Base-by-base conservation (phyloP, 92 coral and sea anemone species). In the Palythoa heliodiscus region DNA sequence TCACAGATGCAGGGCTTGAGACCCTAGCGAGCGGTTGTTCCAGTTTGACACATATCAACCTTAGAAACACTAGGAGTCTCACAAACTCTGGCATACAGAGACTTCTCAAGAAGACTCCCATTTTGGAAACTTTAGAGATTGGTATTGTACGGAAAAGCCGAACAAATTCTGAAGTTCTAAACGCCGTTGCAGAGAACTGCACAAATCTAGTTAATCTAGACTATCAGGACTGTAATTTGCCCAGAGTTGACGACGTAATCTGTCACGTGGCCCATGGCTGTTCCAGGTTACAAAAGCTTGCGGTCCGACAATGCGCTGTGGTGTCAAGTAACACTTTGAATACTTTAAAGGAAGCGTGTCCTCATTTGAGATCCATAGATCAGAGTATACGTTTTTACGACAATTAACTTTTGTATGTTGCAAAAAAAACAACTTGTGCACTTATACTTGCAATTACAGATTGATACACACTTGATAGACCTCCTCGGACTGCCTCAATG, bases 131-230 rank as follows among this genome's bases (percentile, higher is more conserved):
- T 2, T 37, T 93, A 37, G 95, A 92, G 83, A 87, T 93, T 35
- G 95, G 97, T 15, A 72, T 93, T 63, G 88, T 92, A 53, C 86
- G 95, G 8, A 88, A 89, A 20, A 91, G 97, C 11, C 92, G 91
- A 4, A 89, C 86, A n/a, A 87, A 92, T 39, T 91, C 77, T 25
- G 83, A 87, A 24, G 72, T 89, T 60, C 76, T 91, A 80, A 83
- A 52, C 16, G 77, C 86, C n/a, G 88, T 91, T 19, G 89, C 94
- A 23, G 88, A 88, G 23, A 83, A 91, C 61, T 91, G 94, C 75
- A 73, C 53, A 54, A 89, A 91, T 57, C 70, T 91, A 63, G 79
- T 67, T 11, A 69, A 61, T 39, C 43, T 91, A 35, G 94, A 91
- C 70, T 86, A 80, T 53, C 92, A 91, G 60, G 92, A 89, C 35